Evolutionary conservation across 1,140 invertebrate species (phyloP).

Genomic region (Homarus americanus): DNA sequence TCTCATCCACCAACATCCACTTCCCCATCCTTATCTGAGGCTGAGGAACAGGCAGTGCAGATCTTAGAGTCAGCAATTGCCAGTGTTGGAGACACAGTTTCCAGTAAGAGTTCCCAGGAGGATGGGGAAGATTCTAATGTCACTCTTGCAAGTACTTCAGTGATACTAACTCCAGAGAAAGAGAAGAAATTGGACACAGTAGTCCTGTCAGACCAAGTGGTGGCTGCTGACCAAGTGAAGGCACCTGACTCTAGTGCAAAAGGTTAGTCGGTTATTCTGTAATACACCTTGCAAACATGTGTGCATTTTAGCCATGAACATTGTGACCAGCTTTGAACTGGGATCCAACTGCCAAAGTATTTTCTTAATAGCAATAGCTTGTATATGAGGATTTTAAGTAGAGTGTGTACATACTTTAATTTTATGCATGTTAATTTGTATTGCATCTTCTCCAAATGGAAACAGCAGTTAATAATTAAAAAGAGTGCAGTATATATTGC

Average conservation of each 20-base stretch:
- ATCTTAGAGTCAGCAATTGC: conserved; percentile 69
- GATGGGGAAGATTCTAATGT: conserved; percentile 31
- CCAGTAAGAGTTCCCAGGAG: conserved; percentile 50
- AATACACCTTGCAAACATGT: no score
- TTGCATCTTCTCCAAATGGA: no score
- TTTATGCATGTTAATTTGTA: no score
- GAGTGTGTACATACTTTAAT: no score
- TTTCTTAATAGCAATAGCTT: no score
- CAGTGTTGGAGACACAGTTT: conserved; percentile 52
- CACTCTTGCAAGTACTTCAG: conserved; percentile 52
- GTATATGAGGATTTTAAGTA: no score
- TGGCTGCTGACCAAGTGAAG: background rate
- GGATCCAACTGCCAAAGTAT: no score
- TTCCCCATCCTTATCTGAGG: conserved; percentile 56
- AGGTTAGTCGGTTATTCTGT: background rate
- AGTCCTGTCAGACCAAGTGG: background rate
- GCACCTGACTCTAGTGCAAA: background rate
- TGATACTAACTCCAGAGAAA: conserved; percentile 54
- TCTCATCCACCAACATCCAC: conserved; percentile 16
- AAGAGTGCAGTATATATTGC: no score
- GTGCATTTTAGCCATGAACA: no score
- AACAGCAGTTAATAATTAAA: no score
- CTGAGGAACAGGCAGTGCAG: conserved; percentile 63
- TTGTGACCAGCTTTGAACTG: no score
- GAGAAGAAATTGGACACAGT: conserved; percentile 1